Conservation (phyloP, 1,140 invertebrate genomes). For the Drosophila melanica region DNA sequence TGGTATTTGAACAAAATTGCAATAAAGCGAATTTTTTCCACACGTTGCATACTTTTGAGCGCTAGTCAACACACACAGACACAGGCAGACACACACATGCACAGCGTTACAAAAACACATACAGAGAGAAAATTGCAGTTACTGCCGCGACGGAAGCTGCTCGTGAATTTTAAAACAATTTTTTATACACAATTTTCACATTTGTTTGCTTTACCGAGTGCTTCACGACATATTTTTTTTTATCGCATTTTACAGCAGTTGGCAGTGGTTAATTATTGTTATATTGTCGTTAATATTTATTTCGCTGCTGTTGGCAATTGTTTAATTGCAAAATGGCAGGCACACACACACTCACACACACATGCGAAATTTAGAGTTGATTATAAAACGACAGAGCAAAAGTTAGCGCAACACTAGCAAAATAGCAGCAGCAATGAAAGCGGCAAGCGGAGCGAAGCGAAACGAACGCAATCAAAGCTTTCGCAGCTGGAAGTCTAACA, state of each 20-base stretch:
- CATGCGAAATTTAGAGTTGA: slow-evolving; percentile 62
- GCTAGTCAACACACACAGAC: slow-evolving; percentile 41
- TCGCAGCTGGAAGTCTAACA: slow-evolving; percentile 59
- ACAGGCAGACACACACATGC: slow-evolving; percentile 1
- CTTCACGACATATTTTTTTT: not conserved
- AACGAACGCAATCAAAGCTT: slow-evolving; percentile 51
- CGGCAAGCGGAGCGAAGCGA: slow-evolving; percentile 66
- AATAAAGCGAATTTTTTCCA: slow-evolving; percentile 78
- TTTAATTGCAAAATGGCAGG: slow-evolving; percentile 38
- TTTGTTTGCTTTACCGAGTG: slow-evolving; percentile 7
- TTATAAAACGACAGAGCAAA: slow-evolving; percentile 82
- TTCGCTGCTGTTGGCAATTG: slow-evolving; percentile 39
- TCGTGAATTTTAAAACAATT: slow-evolving; percentile 77
- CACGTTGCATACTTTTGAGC: slow-evolving; percentile 77
- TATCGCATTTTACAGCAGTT: slow-evolving; percentile 21
- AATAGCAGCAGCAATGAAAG: slow-evolving; percentile 73
- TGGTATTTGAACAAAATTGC: slow-evolving; percentile 63
- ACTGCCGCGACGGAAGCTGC: slow-evolving; percentile 63
- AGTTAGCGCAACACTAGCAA: slow-evolving; percentile 79
- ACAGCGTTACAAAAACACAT: slow-evolving; percentile 25
- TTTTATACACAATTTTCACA: slow-evolving; percentile 75
- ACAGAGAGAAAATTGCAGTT: slow-evolving; percentile 67
- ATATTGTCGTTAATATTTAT: slow-evolving; percentile 31
- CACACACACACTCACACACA: slow-evolving; percentile 36
- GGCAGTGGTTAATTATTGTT: slow-evolving; percentile 53